Percentiles rank a stretch among this genome's conserved stretches.
phyloP scores from a whole-genome alignment of 2,888 invertebrate species.

The Diogma glabrata region DNA sequence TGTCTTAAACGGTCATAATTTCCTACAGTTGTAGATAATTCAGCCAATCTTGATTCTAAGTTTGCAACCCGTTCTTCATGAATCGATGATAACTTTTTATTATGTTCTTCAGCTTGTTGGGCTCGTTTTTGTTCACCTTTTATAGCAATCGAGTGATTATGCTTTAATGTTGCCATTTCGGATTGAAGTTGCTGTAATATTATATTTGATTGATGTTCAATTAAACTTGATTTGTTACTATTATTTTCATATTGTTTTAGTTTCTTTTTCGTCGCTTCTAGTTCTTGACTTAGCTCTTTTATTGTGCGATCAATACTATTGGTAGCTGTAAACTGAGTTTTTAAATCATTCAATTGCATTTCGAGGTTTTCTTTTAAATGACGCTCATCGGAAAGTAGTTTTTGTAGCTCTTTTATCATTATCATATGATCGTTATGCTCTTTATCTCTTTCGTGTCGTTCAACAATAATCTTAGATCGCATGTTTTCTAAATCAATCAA shows the following conservation, averaged over 20 bases:
- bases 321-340: slow-evolving; percentile 35
- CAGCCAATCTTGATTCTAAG: slow-evolving; percentile 63
- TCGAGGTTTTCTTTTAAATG: slow-evolving; percentile 63
- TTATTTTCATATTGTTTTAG: slow-evolving; percentile 50
- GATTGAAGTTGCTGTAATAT: slow-evolving; percentile 53
- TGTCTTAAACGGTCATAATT: slow-evolving; percentile 60
- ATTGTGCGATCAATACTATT: slow-evolving; percentile 28
- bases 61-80: slow-evolving; percentile 68
- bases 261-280: slow-evolving; percentile 50
- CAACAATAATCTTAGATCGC: slow-evolving; percentile 60
- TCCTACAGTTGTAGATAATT: slow-evolving; percentile 67
- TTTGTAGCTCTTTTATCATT: slow-evolving; percentile 70
- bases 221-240: slow-evolving; percentile 15
- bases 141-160: slow-evolving; percentile 57
- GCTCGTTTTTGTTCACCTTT: slow-evolving; percentile 63
- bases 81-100: slow-evolving; percentile 51
- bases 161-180: slow-evolving; percentile 60
- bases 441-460: slow-evolving; percentile 70
- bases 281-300: slow-evolving; percentile 46
- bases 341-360: slow-evolving; percentile 43
- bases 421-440: slow-evolving; percentile 66
- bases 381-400: slow-evolving; percentile 61
- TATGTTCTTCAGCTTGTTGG: slow-evolving; percentile 58
- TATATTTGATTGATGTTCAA: slow-evolving; percentile 37
- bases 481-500: slow-evolving; percentile 51